Percentiles rank a stretch among this genome's conserved stretches.
These are phyloP conservation scores for Maccullochella peelii DNA, from an alignment of 2,113 vertebrate genomes.

Conservation along the genomic window DNA sequence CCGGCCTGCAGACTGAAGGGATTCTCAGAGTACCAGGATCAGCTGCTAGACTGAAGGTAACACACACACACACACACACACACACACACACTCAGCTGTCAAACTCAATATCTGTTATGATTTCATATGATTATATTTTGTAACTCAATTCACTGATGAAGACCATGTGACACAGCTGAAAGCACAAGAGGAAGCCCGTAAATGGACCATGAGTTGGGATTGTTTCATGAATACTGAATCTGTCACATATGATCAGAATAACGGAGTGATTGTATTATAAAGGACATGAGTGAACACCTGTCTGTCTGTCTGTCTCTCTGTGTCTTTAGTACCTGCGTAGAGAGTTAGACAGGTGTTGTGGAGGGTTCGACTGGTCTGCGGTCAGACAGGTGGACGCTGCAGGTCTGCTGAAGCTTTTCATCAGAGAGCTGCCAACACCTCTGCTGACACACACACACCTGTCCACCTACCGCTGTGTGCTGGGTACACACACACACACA, in stretches of 20 bases:
- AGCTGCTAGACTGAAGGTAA: conserved; percentile 95
- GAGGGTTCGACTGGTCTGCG: conserved; percentile 92
- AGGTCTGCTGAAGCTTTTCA: conserved; percentile 94
- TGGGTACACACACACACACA: conserved; percentile 83
- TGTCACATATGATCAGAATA: too few relatives aligned
- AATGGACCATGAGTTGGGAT: too few relatives aligned
- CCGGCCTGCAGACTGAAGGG: conserved; percentile 93
- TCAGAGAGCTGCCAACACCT: conserved; percentile 93
- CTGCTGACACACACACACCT: conserved; percentile 93
- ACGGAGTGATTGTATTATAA: too few relatives aligned
- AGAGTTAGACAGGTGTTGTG: conserved; percentile 91
- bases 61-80: neutral
- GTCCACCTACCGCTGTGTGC: conserved; percentile 88
- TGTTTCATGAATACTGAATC: too few relatives aligned
- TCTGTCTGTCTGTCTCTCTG: conserved; percentile 3
- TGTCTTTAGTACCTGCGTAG: conserved; percentile 88
- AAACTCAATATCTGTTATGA: too few relatives aligned
- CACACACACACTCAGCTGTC: neutral
- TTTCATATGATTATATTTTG: too few relatives aligned
- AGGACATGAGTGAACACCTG: neutral
- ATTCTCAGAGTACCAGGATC: conserved; percentile 96
- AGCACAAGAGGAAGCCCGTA: too few relatives aligned
- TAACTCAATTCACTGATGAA: too few relatives aligned
- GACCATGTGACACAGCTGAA: too few relatives aligned
- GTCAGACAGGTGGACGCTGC: conserved; percentile 94